phyloP scores from a whole-genome alignment of 2,797 vertebrate genomes.

The Centropyge bicolor region DNA sequence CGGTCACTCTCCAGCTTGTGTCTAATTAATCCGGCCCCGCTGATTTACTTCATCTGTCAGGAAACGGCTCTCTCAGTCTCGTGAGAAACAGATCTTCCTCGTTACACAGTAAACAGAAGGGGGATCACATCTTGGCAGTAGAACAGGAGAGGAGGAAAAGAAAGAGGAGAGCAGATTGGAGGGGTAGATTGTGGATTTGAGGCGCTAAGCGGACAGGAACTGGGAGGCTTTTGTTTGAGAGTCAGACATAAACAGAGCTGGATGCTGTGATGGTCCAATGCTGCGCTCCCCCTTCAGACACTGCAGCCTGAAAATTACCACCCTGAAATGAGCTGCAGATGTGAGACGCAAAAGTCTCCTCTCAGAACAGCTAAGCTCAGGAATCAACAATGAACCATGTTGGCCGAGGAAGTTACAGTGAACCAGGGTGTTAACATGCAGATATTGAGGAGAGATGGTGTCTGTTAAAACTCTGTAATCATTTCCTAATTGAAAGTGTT shows the following conservation, averaged over 20 bases:
- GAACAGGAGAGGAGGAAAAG: background rate
- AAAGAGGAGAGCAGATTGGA: slow-evolving; percentile 21
- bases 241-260: slow-evolving; percentile 68
- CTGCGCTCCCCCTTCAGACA: slow-evolving; percentile 45
- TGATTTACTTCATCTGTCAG: slow-evolving; percentile 26
- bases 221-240: slow-evolving; percentile 64
- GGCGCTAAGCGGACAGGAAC: slow-evolving; percentile 57
- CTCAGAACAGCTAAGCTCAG: background rate
- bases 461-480: background rate
- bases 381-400: background rate
- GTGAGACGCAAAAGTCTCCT: slow-evolving; percentile 24
- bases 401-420: background rate
- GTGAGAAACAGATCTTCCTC: slow-evolving; percentile 24
- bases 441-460: too few species aligned
- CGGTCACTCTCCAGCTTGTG: slow-evolving; percentile 19
- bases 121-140: slow-evolving; percentile 26
- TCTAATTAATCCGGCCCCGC: slow-evolving; percentile 18
- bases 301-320: slow-evolving; percentile 42
- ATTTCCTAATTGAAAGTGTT: background rate
- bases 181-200: slow-evolving; percentile 49
- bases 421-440: background rate
- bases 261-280: slow-evolving; percentile 73
- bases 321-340: slow-evolving; percentile 76
- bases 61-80: slow-evolving; percentile 15
- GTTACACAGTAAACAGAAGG: slow-evolving; percentile 10